Evolutionary conservation across 2,797 vertebrate species (phyloP).

Genomic region (Mustela erminea): DNA sequence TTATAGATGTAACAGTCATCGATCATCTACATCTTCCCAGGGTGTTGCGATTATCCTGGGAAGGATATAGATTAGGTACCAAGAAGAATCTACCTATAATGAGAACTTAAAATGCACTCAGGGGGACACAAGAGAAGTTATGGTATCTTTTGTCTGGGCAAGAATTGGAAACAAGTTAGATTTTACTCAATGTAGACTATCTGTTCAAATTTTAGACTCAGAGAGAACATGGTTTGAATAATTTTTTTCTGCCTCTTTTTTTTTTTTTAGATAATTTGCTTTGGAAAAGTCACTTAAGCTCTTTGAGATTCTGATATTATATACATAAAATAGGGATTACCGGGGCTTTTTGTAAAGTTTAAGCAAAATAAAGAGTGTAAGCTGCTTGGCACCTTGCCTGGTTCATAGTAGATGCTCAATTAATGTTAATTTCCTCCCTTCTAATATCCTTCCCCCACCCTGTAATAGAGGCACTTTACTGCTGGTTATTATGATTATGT

Average conservation of each 20-base stretch:
- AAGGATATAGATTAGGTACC: slow-evolving; percentile 33
- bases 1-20: not conserved
- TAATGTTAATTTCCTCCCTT: slow-evolving; percentile 15
- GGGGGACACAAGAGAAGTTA: not conserved
- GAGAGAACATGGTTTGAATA: slow-evolving; percentile 35
- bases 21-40: not conserved
- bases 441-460: not conserved
- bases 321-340: slow-evolving; percentile 30
- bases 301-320: not conserved
- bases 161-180: slow-evolving; percentile 58
- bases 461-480: not conserved
- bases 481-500: slow-evolving; percentile 23
- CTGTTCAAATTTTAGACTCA: slow-evolving; percentile 59
- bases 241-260: slow-evolving; percentile 12
- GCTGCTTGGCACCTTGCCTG: not conserved
- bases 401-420: slow-evolving; percentile 41
- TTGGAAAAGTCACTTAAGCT: slow-evolving; percentile 55
- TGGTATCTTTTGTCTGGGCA: not conserved
- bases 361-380: slow-evolving; percentile 15
- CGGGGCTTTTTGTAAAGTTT: slow-evolving; percentile 53
- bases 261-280: not conserved
- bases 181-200: slow-evolving; percentile 39
- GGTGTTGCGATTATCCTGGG: not conserved
- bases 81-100: slow-evolving; percentile 49
- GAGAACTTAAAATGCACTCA: slow-evolving; percentile 34